A percentile compares a stretch with the other conserved stretches of the same genome.
Conservation (phyloP, 2,888 invertebrate genomes). For the Apodemia duryi region DNA sequence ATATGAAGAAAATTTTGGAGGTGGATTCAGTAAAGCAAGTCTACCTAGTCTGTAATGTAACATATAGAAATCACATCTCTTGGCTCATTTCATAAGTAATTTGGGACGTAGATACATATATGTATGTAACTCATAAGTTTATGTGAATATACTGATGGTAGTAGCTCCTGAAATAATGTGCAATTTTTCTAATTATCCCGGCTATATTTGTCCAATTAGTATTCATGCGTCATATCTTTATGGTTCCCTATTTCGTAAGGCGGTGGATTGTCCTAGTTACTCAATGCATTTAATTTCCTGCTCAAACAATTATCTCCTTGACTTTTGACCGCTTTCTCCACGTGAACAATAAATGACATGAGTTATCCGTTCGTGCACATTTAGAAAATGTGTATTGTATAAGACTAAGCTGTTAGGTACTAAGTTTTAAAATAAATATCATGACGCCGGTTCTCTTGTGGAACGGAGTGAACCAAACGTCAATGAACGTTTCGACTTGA, state of each 20-base stretch:
- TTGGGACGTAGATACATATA: background rate
- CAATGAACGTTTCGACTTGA: too few relatives aligned
- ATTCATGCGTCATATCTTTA: slow-evolving; percentile 1
- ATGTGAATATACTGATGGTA: too few relatives aligned
- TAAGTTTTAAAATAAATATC: background rate
- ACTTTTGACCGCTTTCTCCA: slow-evolving; percentile 77
- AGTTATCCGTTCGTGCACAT: background rate
- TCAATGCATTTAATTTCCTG: slow-evolving; percentile 75
- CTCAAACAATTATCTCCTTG: slow-evolving; percentile 75
- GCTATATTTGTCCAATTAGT: slow-evolving; percentile 3
- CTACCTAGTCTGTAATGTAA: too few relatives aligned
- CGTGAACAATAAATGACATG: slow-evolving; percentile 44
- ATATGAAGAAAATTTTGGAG: too few relatives aligned
- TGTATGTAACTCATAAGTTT: background rate
- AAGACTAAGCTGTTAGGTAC: background rate
- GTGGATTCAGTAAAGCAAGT: too few relatives aligned
- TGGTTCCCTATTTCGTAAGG: slow-evolving; percentile 8
- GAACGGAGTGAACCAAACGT: too few relatives aligned
- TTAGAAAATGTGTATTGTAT: slow-evolving; percentile 3
- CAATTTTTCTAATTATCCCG: background rate
- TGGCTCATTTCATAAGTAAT: too few relatives aligned
- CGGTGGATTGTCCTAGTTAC: slow-evolving; percentile 63
- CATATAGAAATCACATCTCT: too few relatives aligned
- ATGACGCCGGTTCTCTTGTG: background rate
- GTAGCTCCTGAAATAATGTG: background rate